Conservation (phyloP, 2,888 invertebrate species). For the Microplitis deprimator region DNA sequence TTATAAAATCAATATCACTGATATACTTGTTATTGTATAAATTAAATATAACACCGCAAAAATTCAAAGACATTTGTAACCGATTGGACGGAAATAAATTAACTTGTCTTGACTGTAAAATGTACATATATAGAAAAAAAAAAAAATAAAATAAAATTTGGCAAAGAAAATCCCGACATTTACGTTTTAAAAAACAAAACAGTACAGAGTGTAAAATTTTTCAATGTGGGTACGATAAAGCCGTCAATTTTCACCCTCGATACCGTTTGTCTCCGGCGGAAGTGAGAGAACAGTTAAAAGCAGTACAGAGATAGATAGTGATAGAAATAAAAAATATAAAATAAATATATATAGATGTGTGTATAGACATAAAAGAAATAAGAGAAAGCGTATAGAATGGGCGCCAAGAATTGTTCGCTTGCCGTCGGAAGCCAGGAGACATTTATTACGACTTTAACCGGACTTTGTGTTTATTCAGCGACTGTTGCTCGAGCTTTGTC, state of each 20-base stretch:
- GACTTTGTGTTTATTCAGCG: slow-evolving; percentile 71
- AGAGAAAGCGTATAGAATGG: slow-evolving; percentile 40
- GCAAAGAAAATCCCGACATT: slow-evolving; percentile 16
- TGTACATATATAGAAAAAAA: not conserved
- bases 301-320: slow-evolving; percentile 31
- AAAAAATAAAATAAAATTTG: slow-evolving; percentile 14
- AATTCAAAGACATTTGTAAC: slow-evolving; percentile 21
- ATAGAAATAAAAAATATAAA: slow-evolving; percentile 11
- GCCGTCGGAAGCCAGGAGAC: slow-evolving; percentile 65
- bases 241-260: slow-evolving; percentile 65
- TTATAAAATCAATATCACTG: slow-evolving; percentile 28
- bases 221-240: slow-evolving; percentile 57
- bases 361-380: slow-evolving; percentile 31
- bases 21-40: slow-evolving; percentile 27
- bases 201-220: slow-evolving; percentile 18
- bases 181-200: slow-evolving; percentile 29
- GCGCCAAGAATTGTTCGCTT: slow-evolving; percentile 49
- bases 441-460: slow-evolving; percentile 71
- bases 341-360: not conserved
- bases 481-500: slow-evolving; percentile 62
- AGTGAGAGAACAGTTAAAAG: slow-evolving; percentile 35
- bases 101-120: slow-evolving; percentile 2
- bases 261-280: slow-evolving; percentile 56
- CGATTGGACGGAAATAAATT: slow-evolving; percentile 6
- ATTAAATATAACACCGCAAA: slow-evolving; percentile 14